Base-by-base conservation (phyloP, 2,888 invertebrate species). In the Pseudeuparius sepicola region DNA sequence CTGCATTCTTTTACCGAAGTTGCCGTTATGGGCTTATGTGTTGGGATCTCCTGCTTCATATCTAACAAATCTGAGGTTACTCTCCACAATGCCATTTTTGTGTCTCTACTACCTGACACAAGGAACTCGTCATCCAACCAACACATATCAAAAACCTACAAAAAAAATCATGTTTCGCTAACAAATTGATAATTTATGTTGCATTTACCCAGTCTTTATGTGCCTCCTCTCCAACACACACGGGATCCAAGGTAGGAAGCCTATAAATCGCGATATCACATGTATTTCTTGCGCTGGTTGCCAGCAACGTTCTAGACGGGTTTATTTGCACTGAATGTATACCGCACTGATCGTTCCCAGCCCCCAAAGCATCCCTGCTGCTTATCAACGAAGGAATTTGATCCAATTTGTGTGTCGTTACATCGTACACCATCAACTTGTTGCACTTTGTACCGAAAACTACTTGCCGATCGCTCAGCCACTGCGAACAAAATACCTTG, bases 361-460 rank as follows among this genome's bases (percentile, higher is more conserved):
- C 63, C 13, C 44, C 42, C 7, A 43, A 12, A 27, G 66, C 58
- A 49, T 69, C 68, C 53, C 72, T 66, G 59, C 68, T 67, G 44
- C 78, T 82, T 42, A 81, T 68, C 38, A 90, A 66, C 2, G 87
- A 87, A 7, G 93, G 93, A 57, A 94, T 93, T 43, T 85, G 82
- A 58, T 88, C 87, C 55, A 89, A 70, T 36, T 86, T 76, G 34
- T 86, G 80, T 20, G 85, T 87, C 15, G 80, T 76, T 9, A 92
- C 85, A 63, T 94, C 90, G 61, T 92, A 84, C 17, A 94, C 90
- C 74, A 92, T 83, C 43, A 94, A 63, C 80, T 90, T 92, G 66
- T 94, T 94, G 65, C 96, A 94, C 63, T 96, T 96, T 31, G 94
- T 94, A 34, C 94, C 96, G 61, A 93, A 90, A 13, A 93, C 89